These are phyloP conservation scores for Abrostola triplasia DNA, from an alignment of 2,888 invertebrate genomes.

Conservation along the genomic window DNA sequence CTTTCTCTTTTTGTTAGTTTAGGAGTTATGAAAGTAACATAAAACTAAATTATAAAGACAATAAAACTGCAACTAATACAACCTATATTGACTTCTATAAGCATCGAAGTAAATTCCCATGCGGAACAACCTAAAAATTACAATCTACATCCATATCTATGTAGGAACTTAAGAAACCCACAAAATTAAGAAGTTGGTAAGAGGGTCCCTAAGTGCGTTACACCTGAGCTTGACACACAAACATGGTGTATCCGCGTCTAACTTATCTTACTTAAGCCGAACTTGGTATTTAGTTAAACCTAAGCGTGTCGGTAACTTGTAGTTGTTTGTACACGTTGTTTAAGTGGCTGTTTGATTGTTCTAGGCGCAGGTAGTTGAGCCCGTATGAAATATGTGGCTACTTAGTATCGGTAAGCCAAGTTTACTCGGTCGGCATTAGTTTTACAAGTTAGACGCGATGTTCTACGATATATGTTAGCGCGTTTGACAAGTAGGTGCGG, in stretches of 20 bases:
- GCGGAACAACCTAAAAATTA: no score
- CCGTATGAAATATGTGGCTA: constrained; percentile 85
- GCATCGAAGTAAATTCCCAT: no score
- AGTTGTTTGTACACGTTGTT: constrained; percentile 68
- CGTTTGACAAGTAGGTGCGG: constrained; percentile 46
- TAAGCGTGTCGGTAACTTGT: constrained; percentile 72
- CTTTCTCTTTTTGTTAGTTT: no score
- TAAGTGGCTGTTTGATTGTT: constrained; percentile 85
- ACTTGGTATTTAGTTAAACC: constrained; percentile 86
- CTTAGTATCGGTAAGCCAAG: constrained; percentile 82
- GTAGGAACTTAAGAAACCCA: neutral
- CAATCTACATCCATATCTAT: neutral
- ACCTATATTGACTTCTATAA: no score
- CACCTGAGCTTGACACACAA: constrained; percentile 42
- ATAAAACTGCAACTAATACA: no score
- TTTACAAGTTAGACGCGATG: constrained; percentile 77
- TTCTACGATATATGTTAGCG: constrained; percentile 48
- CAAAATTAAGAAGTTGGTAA: neutral
- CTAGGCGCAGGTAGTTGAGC: constrained; percentile 85
- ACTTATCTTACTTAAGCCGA: constrained; percentile 84
- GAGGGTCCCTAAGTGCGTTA: constrained; percentile 14
- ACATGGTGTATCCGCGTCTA: constrained; percentile 61
- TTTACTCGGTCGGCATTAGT: constrained; percentile 78
- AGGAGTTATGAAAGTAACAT: no score
- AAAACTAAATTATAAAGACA: no score